Base-by-base conservation (phyloP, 1,140 invertebrate species). In the Acromyrmex heyeri region DNA sequence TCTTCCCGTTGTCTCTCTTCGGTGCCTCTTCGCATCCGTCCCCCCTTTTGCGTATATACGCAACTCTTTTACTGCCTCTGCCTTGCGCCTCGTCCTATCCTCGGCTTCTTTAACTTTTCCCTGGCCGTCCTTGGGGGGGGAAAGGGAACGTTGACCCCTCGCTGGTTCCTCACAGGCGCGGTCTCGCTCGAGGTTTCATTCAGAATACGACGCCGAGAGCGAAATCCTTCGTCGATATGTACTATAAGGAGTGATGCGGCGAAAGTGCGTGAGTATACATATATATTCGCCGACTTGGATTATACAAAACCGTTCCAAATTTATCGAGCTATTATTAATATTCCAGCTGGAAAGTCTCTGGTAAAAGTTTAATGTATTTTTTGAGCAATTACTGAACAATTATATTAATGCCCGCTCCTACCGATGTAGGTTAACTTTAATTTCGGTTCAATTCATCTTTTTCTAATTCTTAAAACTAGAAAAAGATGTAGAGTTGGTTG, bases 81-180 rank as follows among this genome's bases (percentile, higher is more conserved):
- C 48, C 30, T 6, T 65, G 38, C n/a, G 16, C n/a, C 30, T n/a
- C n/a, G 0, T 73, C 70, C 18, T n/a, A 44, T 64, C n/a, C 57
- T 55, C 50, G 64, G 62, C 70, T 90, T 90, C 88, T 90, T 90
- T 81, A 70, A 90, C 89, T 90, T 88, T 90, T 88, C 86, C 87
- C 81, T 27, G 89, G 70, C 64, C 88, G 89, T 90, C 89, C 89
- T 90, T 90, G 89, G 87, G 30, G 85, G 81, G 78, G 88, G 86
- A 81, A 83, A 87, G 85, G 87, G 87, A 86, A 90, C 89, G 82
- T 90, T 90, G 88, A 88, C 86, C 88, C 88, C 65, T 62, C 83
- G 77, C 77, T 59, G 75, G 86, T 90, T 85, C 88, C 73, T 90
- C 81, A 59, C 81, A 79, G 64, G 59, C 77, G 48, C 79, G 70